Percentiles rank a stretch among this genome's conserved stretches.
Evolutionary conservation across 2,797 vertebrate species (phyloP).

Genomic region (Tiaroga cobitis): DNA sequence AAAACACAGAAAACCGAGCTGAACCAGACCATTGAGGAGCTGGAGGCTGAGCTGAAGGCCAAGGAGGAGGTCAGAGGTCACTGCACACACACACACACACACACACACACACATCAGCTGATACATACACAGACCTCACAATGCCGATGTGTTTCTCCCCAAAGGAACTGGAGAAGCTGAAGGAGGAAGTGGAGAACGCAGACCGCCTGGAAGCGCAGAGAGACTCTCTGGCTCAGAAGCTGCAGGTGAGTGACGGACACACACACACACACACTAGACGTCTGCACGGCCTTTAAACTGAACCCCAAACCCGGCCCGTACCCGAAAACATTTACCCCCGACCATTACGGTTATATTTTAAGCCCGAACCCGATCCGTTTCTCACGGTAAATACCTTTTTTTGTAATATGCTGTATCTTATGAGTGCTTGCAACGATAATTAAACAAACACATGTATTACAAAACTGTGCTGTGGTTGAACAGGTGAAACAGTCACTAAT

Average conservation of each 20-base stretch:
- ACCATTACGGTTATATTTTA: too few relatives aligned
- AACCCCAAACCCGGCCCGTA: too few relatives aligned
- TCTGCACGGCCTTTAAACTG: too few relatives aligned
- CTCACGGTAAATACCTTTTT: too few relatives aligned
- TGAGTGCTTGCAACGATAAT: too few relatives aligned
- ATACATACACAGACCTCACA: background rate
- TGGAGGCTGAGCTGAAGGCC: slow-evolving; percentile 86
- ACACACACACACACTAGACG: too few relatives aligned
- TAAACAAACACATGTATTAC: too few relatives aligned
- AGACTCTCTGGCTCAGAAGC: slow-evolving; percentile 76
- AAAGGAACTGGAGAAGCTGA: slow-evolving; percentile 94
- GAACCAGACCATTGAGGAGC: slow-evolving; percentile 95
- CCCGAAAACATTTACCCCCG: too few relatives aligned
- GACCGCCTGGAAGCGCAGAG: slow-evolving; percentile 88
- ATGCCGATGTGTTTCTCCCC: slow-evolving; percentile 12
- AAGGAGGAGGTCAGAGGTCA: slow-evolving; percentile 89
- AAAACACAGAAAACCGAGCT: slow-evolving; percentile 95
- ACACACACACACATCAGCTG: background rate
- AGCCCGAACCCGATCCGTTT: too few relatives aligned
- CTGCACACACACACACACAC: background rate
- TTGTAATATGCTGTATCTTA: too few relatives aligned
- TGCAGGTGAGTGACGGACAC: background rate
- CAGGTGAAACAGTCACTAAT: too few relatives aligned
- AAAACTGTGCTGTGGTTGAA: too few relatives aligned
- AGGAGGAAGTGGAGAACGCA: slow-evolving; percentile 90